Conservation (phyloP, 2,888 invertebrate genomes). For the Drosophila cognata region DNA sequence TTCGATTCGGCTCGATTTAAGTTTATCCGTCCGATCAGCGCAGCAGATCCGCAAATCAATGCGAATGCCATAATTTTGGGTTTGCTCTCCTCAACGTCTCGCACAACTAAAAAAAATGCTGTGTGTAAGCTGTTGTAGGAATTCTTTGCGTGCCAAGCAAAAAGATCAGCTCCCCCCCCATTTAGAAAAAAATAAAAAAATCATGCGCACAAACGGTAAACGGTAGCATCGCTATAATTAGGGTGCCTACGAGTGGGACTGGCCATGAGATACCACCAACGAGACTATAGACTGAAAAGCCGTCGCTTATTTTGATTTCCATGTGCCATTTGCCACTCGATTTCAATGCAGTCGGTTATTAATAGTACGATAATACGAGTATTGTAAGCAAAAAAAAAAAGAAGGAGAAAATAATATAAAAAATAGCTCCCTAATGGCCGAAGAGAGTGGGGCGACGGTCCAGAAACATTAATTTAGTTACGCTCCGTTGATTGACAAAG, state of each 20-base stretch:
- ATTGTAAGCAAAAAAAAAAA: conserved; percentile 18
- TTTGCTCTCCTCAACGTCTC: background rate
- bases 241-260: conserved; percentile 30
- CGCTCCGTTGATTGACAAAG: conserved; percentile 63
- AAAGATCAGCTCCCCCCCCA: conserved; percentile 30
- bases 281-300: conserved; percentile 12
- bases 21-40: conserved; percentile 82
- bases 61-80: conserved; percentile 70
- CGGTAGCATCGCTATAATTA: conserved; percentile 72
- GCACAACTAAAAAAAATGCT: background rate
- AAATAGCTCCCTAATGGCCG: conserved; percentile 40
- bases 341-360: conserved; percentile 43
- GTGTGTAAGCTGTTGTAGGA: conserved; percentile 13
- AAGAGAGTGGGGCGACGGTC: conserved; percentile 46
- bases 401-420: conserved; percentile 12
- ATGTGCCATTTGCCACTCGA: conserved; percentile 49
- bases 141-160: conserved; percentile 73
- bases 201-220: conserved; percentile 58
- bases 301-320: conserved; percentile 50
- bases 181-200: background rate
- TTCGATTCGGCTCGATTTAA: conserved; percentile 72
- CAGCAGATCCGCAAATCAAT: conserved; percentile 43
- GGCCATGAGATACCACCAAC: background rate
- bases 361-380: conserved; percentile 35
- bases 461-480: conserved; percentile 75